phyloP scores from a whole-genome alignment of 2,113 vertebrate genomes.

The Trinectes maculatus region DNA sequence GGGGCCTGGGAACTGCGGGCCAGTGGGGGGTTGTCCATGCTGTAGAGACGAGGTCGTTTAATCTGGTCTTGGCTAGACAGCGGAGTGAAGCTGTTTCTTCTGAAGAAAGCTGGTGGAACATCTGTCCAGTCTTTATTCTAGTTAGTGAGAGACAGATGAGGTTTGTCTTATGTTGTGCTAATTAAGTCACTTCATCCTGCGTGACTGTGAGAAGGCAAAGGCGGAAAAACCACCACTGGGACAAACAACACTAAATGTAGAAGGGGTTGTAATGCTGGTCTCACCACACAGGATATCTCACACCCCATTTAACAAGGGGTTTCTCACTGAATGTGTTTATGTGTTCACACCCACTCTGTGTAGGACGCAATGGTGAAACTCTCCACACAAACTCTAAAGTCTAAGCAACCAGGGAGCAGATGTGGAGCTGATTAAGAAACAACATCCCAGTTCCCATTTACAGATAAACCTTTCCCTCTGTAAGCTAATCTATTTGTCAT shows the following conservation, averaged over 20 bases:
- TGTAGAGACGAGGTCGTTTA: slow-evolving; percentile 89
- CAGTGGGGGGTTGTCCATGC: slow-evolving; percentile 83
- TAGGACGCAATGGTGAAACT: slow-evolving; percentile 25
- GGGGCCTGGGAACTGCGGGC: slow-evolving; percentile 71
- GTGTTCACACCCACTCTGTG: slow-evolving; percentile 51
- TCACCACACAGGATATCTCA: slow-evolving; percentile 34
- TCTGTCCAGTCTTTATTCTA: slow-evolving; percentile 77
- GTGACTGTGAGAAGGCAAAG: neutral
- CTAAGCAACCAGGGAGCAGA: slow-evolving; percentile 1
- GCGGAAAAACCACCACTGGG: slow-evolving; percentile 17
- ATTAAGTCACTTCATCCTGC: neutral
- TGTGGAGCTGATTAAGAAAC: slow-evolving; percentile 7
- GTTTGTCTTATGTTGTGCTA: neutral
- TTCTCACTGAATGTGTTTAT: slow-evolving; percentile 40
- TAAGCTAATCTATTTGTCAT: too few species aligned
- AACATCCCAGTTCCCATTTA: too few species aligned
- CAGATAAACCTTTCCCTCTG: too few species aligned
- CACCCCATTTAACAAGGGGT: slow-evolving; percentile 26
- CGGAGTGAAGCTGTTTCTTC: slow-evolving; percentile 93
- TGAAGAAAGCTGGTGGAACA: slow-evolving; percentile 80
- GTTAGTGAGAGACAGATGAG: slow-evolving; percentile 43
- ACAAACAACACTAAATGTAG: slow-evolving; percentile 37
- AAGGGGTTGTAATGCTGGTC: slow-evolving; percentile 26
- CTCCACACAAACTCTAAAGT: slow-evolving; percentile 20
- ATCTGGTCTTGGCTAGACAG: slow-evolving; percentile 89